phyloP scores from a whole-genome alignment of 2,113 vertebrate species.

The Saimiri boliviensis region DNA sequence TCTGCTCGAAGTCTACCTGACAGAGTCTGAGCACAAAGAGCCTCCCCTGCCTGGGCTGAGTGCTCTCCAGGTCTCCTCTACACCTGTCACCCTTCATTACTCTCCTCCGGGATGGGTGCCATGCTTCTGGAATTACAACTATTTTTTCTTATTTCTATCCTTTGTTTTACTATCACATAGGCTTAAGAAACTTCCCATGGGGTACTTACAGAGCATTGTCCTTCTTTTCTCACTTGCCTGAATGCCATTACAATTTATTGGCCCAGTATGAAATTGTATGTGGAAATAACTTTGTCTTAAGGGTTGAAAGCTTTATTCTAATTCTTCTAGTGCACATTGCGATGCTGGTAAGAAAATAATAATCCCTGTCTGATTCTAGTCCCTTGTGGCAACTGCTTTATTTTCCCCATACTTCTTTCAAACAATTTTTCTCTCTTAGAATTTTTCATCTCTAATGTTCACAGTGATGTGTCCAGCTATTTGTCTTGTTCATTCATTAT shows the following conservation, averaged over 20 bases:
- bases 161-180: background rate
- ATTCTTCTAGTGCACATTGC: background rate
- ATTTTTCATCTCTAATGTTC: background rate
- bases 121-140: background rate
- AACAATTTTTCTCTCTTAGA: background rate
- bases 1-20: background rate
- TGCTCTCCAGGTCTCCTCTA: no score
- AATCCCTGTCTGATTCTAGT: background rate
- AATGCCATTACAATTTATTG: background rate
- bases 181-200: background rate
- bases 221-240: background rate
- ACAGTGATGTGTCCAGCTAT: background rate
- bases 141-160: background rate
- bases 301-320: background rate
- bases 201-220: background rate
- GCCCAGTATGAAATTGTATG: background rate
- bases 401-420: background rate
- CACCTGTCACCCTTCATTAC: background rate
- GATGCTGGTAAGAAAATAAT: background rate
- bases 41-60: no score
- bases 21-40: background rate
- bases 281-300: slow-evolving; percentile 7
- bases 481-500: background rate
- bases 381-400: background rate
- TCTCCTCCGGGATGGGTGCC: no score